Evolutionary conservation across 2,888 invertebrate species (phyloP).

Genomic region (Campoletis raptor): DNA sequence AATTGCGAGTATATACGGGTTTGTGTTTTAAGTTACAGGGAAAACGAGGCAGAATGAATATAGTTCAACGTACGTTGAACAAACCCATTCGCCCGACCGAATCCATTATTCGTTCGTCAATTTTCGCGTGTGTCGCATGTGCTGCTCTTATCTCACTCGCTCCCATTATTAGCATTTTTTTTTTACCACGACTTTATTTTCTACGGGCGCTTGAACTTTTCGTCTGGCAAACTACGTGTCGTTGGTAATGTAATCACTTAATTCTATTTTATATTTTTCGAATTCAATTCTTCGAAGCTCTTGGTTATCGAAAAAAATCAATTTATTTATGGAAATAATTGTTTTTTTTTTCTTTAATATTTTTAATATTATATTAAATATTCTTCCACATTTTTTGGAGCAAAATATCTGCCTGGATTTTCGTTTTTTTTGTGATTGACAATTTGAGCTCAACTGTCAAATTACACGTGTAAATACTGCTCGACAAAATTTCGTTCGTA

Average conservation of each 20-base stretch:
- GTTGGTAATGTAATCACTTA: neutral
- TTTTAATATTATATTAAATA: neutral
- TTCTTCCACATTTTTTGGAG: neutral
- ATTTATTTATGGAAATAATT: neutral
- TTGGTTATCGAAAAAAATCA: neutral
- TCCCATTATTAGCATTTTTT: slow-evolving; percentile 32
- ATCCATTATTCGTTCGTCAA: slow-evolving; percentile 79
- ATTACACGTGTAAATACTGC: neutral
- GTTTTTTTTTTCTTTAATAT: neutral
- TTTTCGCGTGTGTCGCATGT: slow-evolving; percentile 65
- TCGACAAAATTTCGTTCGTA: neutral
- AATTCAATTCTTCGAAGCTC: neutral
- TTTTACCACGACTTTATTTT: slow-evolving; percentile 13
- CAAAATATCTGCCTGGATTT: neutral
- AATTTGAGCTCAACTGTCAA: neutral
- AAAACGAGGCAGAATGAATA: slow-evolving; percentile 21
- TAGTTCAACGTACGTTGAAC: slow-evolving; percentile 58
- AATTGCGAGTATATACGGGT: neutral
- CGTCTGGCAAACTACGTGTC: slow-evolving; percentile 2
- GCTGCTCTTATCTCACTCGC: slow-evolving; percentile 34
- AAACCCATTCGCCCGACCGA: slow-evolving; percentile 64
- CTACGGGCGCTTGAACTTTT: slow-evolving; percentile 18
- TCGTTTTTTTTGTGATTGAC: too few relatives aligned
- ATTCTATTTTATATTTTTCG: neutral
- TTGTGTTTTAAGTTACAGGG: neutral